Evolutionary conservation across 2,888 invertebrate species (phyloP).

Genomic region (Tupiocoris notatus): DNA sequence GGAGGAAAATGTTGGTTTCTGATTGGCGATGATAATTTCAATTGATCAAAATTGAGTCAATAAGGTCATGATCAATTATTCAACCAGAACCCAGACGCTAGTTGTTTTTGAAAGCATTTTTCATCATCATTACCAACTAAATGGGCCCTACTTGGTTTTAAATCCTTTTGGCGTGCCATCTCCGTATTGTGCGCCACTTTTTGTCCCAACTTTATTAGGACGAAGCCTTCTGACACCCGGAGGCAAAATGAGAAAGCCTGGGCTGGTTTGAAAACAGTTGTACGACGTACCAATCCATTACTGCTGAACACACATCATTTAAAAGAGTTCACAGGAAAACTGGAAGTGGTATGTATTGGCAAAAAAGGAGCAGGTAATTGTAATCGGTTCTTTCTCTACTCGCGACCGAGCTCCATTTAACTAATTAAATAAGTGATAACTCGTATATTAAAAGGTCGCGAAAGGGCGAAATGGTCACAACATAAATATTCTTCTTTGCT

Average conservation of each 20-base stretch:
- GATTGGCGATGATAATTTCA: too few species aligned
- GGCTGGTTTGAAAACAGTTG: neutral
- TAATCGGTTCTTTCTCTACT: neutral
- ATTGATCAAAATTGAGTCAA: too few species aligned
- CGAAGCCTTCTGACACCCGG: neutral
- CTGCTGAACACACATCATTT: neutral
- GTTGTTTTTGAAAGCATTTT: too few species aligned
- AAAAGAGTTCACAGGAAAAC: constrained; percentile 4
- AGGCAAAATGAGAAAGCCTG: neutral
- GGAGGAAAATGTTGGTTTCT: too few species aligned
- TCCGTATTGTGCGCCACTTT: neutral
- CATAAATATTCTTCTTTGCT: neutral
- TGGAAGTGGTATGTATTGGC: neutral
- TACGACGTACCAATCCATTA: constrained; percentile 1
- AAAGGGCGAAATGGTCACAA: neutral
- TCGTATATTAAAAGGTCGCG: neutral
- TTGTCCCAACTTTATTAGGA: neutral
- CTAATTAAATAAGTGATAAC: neutral
- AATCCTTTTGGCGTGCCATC: neutral
- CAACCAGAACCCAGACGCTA: too few species aligned
- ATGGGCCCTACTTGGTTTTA: neutral
- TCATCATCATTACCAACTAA: neutral
- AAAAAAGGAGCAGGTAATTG: neutral
- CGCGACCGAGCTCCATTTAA: neutral
- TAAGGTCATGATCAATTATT: too few species aligned